Evolutionary conservation across 2,888 invertebrate species (phyloP), one percentile per base, ranked within the genome.

Genomic region (Drosophila longiperda): DNA sequence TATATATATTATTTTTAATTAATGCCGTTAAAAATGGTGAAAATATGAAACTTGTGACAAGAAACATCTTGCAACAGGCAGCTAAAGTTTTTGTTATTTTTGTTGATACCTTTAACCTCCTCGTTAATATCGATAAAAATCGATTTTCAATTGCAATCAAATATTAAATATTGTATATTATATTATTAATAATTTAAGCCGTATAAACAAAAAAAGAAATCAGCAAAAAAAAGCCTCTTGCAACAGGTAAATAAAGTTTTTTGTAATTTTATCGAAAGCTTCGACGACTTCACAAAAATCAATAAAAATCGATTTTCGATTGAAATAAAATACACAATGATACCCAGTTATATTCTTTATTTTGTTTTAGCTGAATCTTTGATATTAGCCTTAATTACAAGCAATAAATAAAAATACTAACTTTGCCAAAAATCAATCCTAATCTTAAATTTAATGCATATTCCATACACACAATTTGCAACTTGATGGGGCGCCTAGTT

Each of bases 401-500:
- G 20, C 7, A 42, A 45, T 45, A 45, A 12, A 49, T 57, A 15
- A 29, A 15, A 15, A 11, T n/a, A n/a, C 2, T 5, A 17, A 15
- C 26, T 45, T 7, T 45, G 20, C 15, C 0, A 20, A 23, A 23
- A 45, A 23, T 23, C 3, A 45, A 42, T n/a, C 11, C 12, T 7
- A 40, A 20, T 45, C 20, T 20, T 23, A 23, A 12, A 54, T 9
- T 5, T 54, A 2, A 6, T 9, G 17, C 23, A 36, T 49, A 17
- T 54, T 23, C 23, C 11, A 15, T n/a, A 1, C 3, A 15, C 3
- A 12, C 9, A 55, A 48, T 55, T 33, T 9, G 4, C 15, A 57
- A 23, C 60, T 54, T 59, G 20, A 45, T 54, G 55, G 72, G 70
- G 59, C 32, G 49, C 5, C 40, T 48, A 50, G 49, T 12, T 42